Evolutionary conservation across 2,113 vertebrate species (phyloP).

Genomic region (Platichthys flesus): DNA sequence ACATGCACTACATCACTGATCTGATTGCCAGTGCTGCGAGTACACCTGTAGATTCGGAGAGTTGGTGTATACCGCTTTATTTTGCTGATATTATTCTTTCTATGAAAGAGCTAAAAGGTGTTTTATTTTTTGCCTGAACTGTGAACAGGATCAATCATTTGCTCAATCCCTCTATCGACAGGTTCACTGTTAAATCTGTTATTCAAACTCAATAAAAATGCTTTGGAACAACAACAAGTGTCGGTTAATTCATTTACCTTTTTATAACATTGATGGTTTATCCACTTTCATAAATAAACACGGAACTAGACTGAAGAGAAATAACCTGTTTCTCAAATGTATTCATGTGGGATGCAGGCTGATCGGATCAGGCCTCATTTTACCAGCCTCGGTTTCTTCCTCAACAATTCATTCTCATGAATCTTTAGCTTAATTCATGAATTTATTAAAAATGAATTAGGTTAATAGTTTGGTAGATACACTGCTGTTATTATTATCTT

Average conservation of each 20-base stretch:
- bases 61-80: constrained; percentile 17
- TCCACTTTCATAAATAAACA: neutral
- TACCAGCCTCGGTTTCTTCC: too few relatives aligned
- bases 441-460: too few relatives aligned
- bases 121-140: constrained; percentile 43
- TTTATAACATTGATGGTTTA: too few relatives aligned
- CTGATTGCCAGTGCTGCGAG: neutral
- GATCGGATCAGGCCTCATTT: too few relatives aligned
- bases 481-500: too few relatives aligned
- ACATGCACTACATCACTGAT: neutral
- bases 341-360: too few relatives aligned
- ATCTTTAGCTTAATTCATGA: too few relatives aligned
- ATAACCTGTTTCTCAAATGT: too few relatives aligned
- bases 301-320: too few relatives aligned
- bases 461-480: too few relatives aligned
- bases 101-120: constrained; percentile 75
- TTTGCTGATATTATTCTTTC: constrained; percentile 77
- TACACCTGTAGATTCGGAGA: constrained; percentile 3
- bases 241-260: neutral
- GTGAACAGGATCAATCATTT: constrained; percentile 32
- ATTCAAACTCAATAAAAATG: constrained; percentile 36
- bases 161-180: constrained; percentile 38
- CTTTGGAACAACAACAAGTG: constrained; percentile 22
- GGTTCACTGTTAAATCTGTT: constrained; percentile 45
- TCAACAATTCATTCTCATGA: too few relatives aligned